phyloP scores from a whole-genome alignment of 2,888 invertebrate species.

The Helicoverpa assulta region DNA sequence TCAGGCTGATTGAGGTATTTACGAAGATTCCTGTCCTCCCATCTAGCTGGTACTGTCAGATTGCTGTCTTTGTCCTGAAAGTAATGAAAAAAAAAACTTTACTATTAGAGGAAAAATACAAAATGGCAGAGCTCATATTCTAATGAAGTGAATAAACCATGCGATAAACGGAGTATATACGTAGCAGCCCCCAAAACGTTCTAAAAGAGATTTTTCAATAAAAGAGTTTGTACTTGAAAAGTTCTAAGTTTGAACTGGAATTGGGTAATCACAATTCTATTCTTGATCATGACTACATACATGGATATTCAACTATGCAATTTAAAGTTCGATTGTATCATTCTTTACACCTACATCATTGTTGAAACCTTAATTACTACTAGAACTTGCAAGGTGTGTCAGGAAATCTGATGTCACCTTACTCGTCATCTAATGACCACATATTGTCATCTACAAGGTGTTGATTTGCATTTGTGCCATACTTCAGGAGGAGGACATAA shows the following conservation, averaged over 20 bases:
- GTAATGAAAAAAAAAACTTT: constrained; percentile 15
- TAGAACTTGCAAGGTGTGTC: constrained; percentile 38
- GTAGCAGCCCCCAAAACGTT: too few relatives aligned
- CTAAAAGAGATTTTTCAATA: too few relatives aligned
- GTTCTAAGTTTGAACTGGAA: too few relatives aligned
- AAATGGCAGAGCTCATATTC: too few relatives aligned
- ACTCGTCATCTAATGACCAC: constrained; percentile 33
- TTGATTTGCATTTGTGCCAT: too few relatives aligned
- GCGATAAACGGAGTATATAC: neutral
- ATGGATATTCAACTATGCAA: constrained; percentile 26
- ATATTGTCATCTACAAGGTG: constrained; percentile 22
- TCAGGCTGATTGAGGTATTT: constrained; percentile 91
- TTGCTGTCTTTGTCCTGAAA: constrained; percentile 91
- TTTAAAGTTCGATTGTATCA: constrained; percentile 29
- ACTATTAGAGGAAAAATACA: neutral
- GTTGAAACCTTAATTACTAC: constrained; percentile 32
- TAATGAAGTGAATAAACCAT: neutral
- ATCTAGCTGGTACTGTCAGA: constrained; percentile 92
- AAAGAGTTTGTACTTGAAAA: too few relatives aligned
- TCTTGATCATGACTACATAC: constrained; percentile 18
- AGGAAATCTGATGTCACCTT: constrained; percentile 52
- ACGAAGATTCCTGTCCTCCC: constrained; percentile 92
- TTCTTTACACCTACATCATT: constrained; percentile 38
- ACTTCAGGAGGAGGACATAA: too few relatives aligned
- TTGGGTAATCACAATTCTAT: neutral